Base-by-base conservation (phyloP, 2,113 vertebrate species). In the Lagopus muta region DNA sequence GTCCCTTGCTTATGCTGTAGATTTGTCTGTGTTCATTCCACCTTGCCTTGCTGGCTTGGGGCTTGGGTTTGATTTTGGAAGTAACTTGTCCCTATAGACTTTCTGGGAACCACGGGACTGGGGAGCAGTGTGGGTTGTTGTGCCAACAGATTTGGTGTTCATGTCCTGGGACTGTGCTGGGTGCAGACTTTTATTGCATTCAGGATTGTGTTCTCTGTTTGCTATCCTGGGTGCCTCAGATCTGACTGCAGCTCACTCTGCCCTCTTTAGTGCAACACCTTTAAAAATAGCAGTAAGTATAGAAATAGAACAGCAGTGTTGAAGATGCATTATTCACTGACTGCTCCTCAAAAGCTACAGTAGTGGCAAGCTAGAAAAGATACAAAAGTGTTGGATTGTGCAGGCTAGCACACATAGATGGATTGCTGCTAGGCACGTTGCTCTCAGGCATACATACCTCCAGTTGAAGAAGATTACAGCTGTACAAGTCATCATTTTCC, bases 1-100 rank as follows among this genome's bases (percentile, higher is more conserved):
- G 42, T 15, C 20, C 4, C 1, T 30, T 24, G 28, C 38, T 21
- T 18, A 10, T 12, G 18, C 45, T 54, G 8, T 7, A 1, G 9
- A 11, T 69, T 61, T 45, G 25, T 47, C 30, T 27, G 13, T 57
- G 16, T 24, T 17, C 7, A 12, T 24, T 30, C 25, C 34, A 32
- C 7, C 40, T 48, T 42, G 28, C 40, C 64, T 34, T 30, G 28
- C 16, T 42, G 57, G 22, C 0, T 2, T 43, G 45, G 18, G 7
- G 38, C 61, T 32, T 36, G 25, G 48, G 64, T 13, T 77, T 34
- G 34, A 65, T 66, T 42, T 45, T 42, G 64, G 20, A 62, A 30
- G 24, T 32, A 13, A 13, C 20, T 42, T 18, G 34, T 48, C 40
- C 10, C 47, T 27, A 32, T 1, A 6, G 57, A 36, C 11, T 48